Base-by-base conservation (phyloP, 1,140 invertebrate species). In the Drosophila kepulauana region DNA sequence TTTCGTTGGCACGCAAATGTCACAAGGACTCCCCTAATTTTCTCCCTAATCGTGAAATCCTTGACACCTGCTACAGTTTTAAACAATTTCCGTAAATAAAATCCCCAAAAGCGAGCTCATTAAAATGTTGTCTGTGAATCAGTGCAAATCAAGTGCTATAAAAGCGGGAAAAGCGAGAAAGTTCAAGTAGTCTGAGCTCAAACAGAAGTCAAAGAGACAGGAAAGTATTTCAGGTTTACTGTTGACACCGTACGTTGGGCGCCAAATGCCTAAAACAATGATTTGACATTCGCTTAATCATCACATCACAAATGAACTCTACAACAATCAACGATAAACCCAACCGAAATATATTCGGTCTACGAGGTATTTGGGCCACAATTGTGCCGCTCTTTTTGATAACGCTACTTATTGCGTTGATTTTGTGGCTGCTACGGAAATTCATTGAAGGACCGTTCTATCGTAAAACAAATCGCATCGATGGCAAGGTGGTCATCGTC, bases 401-500 rank as follows among this genome's bases (percentile, higher is more conserved):
- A 6, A 5, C 8, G 2, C 8, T 43, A 5, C 13, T 16, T 0
- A 10, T 57, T 1, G 35, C 5, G 7, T 33, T 57, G 8, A 8
- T 43, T 5, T 7, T 57, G 3, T 57, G 54, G 54, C 35, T 57
- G 13, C 13, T 56, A 8, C 77, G 91, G 5, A 89, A 91, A 52
- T 69, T 75, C 46, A 82, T 91, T 13, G 82, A 88, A 16, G 91
- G 91, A 15, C 91, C 91, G 1, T 61, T 61, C 2, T 92, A 91
- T 56, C 79, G 82, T 3, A 90, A 91, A 46, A 49, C 70, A 20
- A 92, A 91, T 58, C 77, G 92, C 3, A 92, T 93, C 48, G 92
- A 92, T 69, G 92, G 91, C 64, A 92, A 93, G 69, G 90, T 93
- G 66, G 92, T 92, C 2, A 92, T 93, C 28, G 86, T 93, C 0